phyloP scores from a whole-genome alignment of 92 coral and sea anemone species.

The Zoanthus sociatus region DNA sequence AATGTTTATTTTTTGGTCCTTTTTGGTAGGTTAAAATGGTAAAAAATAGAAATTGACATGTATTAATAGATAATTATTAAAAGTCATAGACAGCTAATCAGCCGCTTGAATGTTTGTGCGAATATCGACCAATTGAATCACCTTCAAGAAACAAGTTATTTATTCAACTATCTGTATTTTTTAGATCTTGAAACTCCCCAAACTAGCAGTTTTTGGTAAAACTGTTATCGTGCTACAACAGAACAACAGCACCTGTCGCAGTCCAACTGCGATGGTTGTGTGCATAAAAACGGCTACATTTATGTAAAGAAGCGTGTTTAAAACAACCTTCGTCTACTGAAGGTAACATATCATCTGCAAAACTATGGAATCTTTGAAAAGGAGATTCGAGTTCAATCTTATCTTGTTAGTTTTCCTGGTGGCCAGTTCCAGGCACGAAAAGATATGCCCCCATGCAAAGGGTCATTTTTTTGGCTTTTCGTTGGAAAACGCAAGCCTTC shows the following conservation, averaged over 20 bases:
- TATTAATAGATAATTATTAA: not conserved
- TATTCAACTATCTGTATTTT: not conserved
- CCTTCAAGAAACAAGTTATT: not conserved
- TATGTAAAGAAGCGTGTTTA: constrained; percentile 3
- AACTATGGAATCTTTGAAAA: constrained; percentile 1
- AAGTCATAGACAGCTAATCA: not conserved
- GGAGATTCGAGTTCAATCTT: not conserved
- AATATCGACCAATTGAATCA: constrained; percentile 22
- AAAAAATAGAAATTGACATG: not conserved
- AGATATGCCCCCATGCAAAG: constrained; percentile 11
- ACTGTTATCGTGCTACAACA: not conserved
- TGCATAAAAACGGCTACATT: constrained; percentile 6
- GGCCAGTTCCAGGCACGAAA: not conserved
- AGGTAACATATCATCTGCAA: not conserved
- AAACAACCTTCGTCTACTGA: not conserved
- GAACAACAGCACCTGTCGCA: too few species aligned
- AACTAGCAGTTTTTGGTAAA: not conserved
- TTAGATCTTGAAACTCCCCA: not conserved
- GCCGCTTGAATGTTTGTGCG: not conserved
- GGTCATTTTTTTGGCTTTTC: constrained; percentile 41
- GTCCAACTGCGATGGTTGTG: not conserved
- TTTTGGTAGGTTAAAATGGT: not conserved
- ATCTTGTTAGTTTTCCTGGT: not conserved
- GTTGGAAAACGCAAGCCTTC: not conserved
- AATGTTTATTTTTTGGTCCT: not conserved